A percentile compares a stretch with the other conserved stretches of the same genome.
Conservation (phyloP, 1,140 invertebrate species). For the Neodiprion virginianus region DNA sequence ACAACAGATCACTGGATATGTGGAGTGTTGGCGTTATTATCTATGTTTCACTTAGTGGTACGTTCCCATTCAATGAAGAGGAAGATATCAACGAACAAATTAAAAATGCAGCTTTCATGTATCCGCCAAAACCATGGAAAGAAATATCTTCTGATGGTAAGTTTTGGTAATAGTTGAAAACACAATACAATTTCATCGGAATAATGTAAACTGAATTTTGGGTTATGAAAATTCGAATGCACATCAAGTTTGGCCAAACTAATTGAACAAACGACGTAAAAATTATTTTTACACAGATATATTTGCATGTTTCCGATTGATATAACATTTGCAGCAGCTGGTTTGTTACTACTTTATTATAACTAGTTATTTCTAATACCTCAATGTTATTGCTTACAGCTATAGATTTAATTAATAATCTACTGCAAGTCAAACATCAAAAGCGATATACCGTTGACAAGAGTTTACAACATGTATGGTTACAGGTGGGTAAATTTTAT, state of each 20-base stretch:
- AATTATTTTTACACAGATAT: slow-evolving; percentile 5
- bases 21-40: slow-evolving; percentile 99
- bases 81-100: slow-evolving; percentile 99
- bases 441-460: slow-evolving; percentile 98
- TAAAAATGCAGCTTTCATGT: slow-evolving; percentile 99
- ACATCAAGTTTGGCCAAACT: no score
- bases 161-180: slow-evolving; percentile 10
- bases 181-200: background rate
- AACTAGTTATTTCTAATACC: slow-evolving; percentile 20
- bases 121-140: slow-evolving; percentile 97
- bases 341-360: slow-evolving; percentile 14
- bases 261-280: no score
- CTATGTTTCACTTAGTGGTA: slow-evolving; percentile 95
- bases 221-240: no score
- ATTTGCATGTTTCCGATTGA: slow-evolving; percentile 17
- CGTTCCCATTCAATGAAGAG: slow-evolving; percentile 99
- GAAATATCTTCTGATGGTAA: slow-evolving; percentile 96
- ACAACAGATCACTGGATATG: slow-evolving; percentile 99
- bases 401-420: slow-evolving; percentile 96
- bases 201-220: slow-evolving; percentile 9
- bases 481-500: slow-evolving; percentile 71
- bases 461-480: slow-evolving; percentile 92
- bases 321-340: slow-evolving; percentile 8
- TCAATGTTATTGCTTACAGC: slow-evolving; percentile 69
- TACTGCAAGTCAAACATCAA: slow-evolving; percentile 97